A percentile compares a stretch with the other conserved stretches of the same genome.
These are phyloP conservation scores for Hymenochirus boettgeri DNA, from an alignment of 2,113 vertebrate genomes.

Conservation along the genomic window DNA sequence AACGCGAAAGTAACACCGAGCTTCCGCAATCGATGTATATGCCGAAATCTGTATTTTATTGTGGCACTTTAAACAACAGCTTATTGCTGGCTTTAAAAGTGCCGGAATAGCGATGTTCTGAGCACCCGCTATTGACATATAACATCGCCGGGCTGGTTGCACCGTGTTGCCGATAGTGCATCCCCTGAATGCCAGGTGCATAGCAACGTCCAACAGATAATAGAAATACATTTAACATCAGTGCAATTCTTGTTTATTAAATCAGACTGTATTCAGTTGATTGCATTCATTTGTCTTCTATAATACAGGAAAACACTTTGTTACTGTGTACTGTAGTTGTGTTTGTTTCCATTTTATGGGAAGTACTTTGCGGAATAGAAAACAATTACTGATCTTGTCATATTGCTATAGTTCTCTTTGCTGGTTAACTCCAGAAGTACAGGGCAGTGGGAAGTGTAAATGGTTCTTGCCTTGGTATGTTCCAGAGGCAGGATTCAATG, in stretches of 20 bases:
- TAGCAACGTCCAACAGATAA: no score
- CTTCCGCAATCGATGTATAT: no score
- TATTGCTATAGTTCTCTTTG: no score
- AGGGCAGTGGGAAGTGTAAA: not conserved
- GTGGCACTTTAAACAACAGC: no score
- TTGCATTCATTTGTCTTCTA: not conserved
- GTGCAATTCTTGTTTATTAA: not conserved
- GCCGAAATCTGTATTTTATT: no score
- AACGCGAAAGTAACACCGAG: no score
- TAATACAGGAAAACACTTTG: not conserved
- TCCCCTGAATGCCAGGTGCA: no score
- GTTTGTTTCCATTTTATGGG: not conserved
- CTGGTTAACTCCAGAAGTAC: not conserved
- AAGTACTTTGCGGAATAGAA: not conserved
- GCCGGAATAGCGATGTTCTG: no score
- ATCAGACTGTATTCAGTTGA: not conserved
- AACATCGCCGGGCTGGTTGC: no score
- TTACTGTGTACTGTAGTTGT: not conserved
- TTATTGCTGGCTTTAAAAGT: no score
- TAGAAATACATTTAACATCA: conserved; percentile 2
- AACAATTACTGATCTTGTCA: not conserved
- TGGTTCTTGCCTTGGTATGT: not conserved
- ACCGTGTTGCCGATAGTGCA: no score
- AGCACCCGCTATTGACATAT: no score
- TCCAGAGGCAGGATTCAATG: not conserved